These are phyloP conservation scores for Trypoxylon attenuatum DNA, from an alignment of 2,888 invertebrate species.

Conservation along the genomic window DNA sequence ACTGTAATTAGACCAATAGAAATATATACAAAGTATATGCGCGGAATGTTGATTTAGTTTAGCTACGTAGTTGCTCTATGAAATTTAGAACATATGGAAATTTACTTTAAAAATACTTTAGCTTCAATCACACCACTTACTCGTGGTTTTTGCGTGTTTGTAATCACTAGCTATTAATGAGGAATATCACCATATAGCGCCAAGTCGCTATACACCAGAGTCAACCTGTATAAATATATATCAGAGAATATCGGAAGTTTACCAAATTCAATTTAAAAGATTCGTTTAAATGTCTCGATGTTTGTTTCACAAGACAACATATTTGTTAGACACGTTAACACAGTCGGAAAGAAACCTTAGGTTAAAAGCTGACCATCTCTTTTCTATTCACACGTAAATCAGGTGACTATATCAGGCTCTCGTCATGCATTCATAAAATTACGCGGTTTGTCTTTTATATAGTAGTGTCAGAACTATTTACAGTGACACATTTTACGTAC, in stretches of 20 bases:
- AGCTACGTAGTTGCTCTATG: neutral
- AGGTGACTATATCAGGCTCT: slow-evolving; percentile 13
- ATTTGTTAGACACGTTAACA: neutral
- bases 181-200: neutral
- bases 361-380: slow-evolving; percentile 32
- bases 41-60: neutral
- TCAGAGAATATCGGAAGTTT: no score
- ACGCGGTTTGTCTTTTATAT: slow-evolving; percentile 31
- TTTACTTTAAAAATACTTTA: neutral
- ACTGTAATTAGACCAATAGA: neutral
- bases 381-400: slow-evolving; percentile 3
- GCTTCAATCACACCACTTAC: neutral
- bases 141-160: no score
- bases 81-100: neutral
- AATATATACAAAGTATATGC: neutral
- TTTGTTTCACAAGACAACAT: neutral
- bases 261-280: neutral
- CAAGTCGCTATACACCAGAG: no score
- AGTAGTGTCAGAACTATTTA: slow-evolving; percentile 43
- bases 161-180: neutral
- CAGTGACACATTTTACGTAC: slow-evolving; percentile 14
- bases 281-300: neutral
- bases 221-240: no score
- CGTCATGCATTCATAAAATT: slow-evolving; percentile 36
- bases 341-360: slow-evolving; percentile 25